Conservation (phyloP, 2,113 vertebrate genomes). For the Rostratula benghalensis region DNA sequence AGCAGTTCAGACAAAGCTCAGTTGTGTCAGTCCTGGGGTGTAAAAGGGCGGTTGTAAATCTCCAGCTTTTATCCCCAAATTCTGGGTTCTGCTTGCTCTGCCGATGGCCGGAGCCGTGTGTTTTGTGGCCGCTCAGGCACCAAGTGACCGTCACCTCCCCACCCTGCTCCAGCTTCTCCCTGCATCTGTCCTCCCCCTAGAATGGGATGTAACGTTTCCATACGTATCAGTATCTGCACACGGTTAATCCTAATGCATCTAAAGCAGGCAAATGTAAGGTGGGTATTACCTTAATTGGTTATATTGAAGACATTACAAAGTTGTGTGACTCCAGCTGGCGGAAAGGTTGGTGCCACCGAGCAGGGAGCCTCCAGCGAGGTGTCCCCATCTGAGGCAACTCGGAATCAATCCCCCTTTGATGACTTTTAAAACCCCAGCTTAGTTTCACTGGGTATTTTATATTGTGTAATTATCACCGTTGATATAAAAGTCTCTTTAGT, state of each 20-base stretch:
- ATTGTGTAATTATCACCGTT: neutral
- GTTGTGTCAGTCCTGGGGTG: neutral
- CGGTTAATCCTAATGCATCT: neutral
- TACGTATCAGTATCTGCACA: neutral
- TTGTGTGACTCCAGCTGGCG: neutral
- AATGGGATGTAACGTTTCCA: neutral
- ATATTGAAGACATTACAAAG: neutral
- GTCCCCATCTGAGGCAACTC: neutral
- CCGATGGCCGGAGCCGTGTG: accelerated
- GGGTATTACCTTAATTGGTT: neutral
- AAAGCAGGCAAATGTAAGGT: neutral
- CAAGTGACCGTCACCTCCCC: neutral
- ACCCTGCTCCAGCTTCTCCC: neutral
- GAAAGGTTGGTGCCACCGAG: neutral
- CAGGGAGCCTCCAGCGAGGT: neutral
- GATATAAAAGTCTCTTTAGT: neutral
- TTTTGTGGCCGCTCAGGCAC: neutral
- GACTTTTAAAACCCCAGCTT: neutral
- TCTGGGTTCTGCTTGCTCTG: accelerated
- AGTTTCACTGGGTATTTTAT: neutral
- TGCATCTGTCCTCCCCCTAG: neutral
- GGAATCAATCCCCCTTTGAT: neutral
- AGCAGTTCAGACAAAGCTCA: accelerated
- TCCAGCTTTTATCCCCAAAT: neutral
- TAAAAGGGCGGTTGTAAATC: accelerated